Conservation (phyloP, 2,113 vertebrate species). For the Protobothrops mucrosquamatus region DNA sequence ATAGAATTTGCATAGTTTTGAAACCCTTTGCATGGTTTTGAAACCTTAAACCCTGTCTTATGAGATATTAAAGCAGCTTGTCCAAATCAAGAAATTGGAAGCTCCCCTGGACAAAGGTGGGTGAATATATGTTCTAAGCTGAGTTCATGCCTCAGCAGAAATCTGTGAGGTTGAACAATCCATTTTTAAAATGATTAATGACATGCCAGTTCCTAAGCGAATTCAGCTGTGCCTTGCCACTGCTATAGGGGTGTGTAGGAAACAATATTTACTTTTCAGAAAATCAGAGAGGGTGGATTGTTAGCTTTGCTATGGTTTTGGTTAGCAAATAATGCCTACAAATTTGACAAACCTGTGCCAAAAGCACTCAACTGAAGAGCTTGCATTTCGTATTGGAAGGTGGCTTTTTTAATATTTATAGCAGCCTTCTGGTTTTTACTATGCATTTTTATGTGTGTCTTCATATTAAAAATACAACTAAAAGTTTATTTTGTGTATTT, state of each 20-base stretch:
- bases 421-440: constrained; percentile 1
- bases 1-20: neutral
- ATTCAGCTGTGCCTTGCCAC: constrained; percentile 38
- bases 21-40: neutral
- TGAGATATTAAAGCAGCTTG: neutral
- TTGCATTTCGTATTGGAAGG: neutral
- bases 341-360: neutral
- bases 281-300: constrained; percentile 32
- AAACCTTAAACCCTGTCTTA: neutral
- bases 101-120: neutral
- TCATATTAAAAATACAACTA: neutral
- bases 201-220: constrained; percentile 35
- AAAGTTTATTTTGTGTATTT: neutral
- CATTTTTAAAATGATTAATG: constrained; percentile 56
- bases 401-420: constrained; percentile 11
- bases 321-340: constrained; percentile 35
- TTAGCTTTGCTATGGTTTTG: constrained; percentile 1
- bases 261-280: constrained; percentile 51
- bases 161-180: constrained; percentile 35
- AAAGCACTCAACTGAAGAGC: neutral
- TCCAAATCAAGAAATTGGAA: neutral
- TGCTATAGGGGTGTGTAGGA: constrained; percentile 50
- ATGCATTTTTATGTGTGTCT: neutral
- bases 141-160: constrained; percentile 24
- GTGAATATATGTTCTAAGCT: constrained; percentile 33